Evolutionary conservation across 2,113 vertebrate species (phyloP), one percentile per base, ranked within the genome.

Genomic region (Furnarius figulus): DNA sequence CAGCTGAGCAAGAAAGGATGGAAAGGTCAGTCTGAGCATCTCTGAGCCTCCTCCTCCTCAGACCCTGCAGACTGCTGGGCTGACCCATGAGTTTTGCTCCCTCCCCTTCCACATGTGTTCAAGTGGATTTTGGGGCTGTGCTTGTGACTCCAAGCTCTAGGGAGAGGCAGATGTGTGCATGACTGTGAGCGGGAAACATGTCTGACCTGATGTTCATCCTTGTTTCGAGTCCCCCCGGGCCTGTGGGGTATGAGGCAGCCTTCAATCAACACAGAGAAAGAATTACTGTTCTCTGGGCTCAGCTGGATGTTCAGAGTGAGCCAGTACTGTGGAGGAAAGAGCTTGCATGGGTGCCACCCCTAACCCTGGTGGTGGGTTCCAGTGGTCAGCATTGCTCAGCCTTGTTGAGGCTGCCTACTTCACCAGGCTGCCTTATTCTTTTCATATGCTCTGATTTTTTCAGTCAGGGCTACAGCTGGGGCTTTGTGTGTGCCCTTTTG

Each of bases 271-370:
- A 7, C 70, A 78, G 39, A 81, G 23, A 37, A 76, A 47, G 63
- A 86, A 40, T 37, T 53, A 35, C 10, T 23, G 14, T 24, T 28
- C 70, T 58, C 30, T 81, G 2, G 3, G 58, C 31, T 73, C 12
- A 8, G 67, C 4, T 5, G 0, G 2, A 1, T 12, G 25, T 35
- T 62, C 44, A 22, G 56, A 53, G 30, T 0, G 4, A 86, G 67
- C 25, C 1, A 1, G 65, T 78, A 49, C 53, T 21, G 19, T 0
- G 0, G 8, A 40, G 76, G 18, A 40, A 49, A 33, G 49, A 3
- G 18, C 31, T 94, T 66, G 52, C 56, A 10, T n/a, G 33, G 52
- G n/a, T 83, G 58, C 53, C 75, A 50, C 21, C 8, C 2, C 71
- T 72, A 37, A n/a, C 35, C 53, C 80, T 9, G n/a, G 31, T 28